Evolutionary conservation across 64 coral and sea anemone species (phyloP).

Genomic region (Montipora sp.): DNA sequence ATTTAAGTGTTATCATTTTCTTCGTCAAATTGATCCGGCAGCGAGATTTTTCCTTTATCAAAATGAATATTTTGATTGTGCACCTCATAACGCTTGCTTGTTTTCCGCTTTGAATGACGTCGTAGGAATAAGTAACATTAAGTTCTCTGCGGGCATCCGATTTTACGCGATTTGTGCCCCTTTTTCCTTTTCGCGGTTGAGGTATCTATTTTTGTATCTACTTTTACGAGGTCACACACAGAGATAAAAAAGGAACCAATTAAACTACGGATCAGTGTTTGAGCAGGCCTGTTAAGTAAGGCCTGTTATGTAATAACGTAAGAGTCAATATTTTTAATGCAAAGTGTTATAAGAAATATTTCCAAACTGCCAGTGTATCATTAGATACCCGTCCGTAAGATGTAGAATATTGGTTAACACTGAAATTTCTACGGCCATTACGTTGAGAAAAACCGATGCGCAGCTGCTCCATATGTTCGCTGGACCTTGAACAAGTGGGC

Average conservation of each 20-base stretch:
- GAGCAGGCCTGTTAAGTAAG: no score
- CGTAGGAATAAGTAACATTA: neutral
- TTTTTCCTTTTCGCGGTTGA: constrained; percentile 35
- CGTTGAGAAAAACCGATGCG: no score
- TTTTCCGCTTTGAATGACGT: constrained; percentile 42
- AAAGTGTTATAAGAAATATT: neutral
- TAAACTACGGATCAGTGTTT: no score
- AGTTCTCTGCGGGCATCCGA: neutral
- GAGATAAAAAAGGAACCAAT: no score
- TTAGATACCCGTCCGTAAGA: no score
- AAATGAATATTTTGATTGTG: neutral
- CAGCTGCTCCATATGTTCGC: no score
- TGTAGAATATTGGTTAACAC: neutral
- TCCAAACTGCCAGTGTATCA: no score
- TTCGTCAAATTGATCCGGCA: neutral
- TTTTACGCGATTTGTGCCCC: neutral
- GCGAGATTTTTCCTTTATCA: neutral
- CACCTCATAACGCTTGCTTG: neutral
- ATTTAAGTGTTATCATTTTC: neutral
- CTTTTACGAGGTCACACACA: no score
- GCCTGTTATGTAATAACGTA: no score
- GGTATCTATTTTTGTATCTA: no score
- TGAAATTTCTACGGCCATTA: no score
- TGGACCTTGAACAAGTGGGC: no score
- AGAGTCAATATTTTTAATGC: neutral